These are phyloP conservation scores for Nicator chloris DNA, from an alignment of 2,113 vertebrate genomes.

Conservation along the genomic window DNA sequence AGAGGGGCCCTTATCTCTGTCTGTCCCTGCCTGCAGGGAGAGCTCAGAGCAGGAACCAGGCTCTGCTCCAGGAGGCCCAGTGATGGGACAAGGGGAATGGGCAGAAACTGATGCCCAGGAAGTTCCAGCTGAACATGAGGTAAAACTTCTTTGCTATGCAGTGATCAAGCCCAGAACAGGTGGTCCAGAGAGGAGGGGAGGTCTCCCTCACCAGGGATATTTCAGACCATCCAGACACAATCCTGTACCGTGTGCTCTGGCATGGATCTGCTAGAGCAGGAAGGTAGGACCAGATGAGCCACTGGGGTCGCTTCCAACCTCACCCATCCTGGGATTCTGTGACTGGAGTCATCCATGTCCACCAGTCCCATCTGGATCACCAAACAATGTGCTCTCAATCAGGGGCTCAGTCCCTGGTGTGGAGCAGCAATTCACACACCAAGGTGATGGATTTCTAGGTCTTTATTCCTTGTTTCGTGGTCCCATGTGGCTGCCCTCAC, in stretches of 20 bases:
- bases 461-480: neutral
- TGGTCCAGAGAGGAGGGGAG: neutral
- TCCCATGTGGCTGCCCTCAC: neutral
- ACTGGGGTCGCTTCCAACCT: neutral
- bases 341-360: neutral
- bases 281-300: neutral
- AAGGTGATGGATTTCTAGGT: neutral
- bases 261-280: neutral
- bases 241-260: neutral
- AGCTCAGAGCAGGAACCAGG: neutral
- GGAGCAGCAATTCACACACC: neutral
- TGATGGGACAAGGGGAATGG: fast-evolving
- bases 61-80: neutral
- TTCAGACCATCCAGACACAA: neutral
- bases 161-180: fast-evolving
- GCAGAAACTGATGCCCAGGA: neutral
- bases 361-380: neutral
- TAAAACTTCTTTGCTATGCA: neutral
- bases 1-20: neutral
- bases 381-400: neutral
- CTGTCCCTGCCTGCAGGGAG: neutral
- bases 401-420: neutral
- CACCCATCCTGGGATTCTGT: neutral
- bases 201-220: neutral
- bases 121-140: neutral